A percentile compares a stretch with the other conserved stretches of the same genome.
Conservation (phyloP, 2,888 invertebrate species). For the Cryptocephalus moraei region DNA sequence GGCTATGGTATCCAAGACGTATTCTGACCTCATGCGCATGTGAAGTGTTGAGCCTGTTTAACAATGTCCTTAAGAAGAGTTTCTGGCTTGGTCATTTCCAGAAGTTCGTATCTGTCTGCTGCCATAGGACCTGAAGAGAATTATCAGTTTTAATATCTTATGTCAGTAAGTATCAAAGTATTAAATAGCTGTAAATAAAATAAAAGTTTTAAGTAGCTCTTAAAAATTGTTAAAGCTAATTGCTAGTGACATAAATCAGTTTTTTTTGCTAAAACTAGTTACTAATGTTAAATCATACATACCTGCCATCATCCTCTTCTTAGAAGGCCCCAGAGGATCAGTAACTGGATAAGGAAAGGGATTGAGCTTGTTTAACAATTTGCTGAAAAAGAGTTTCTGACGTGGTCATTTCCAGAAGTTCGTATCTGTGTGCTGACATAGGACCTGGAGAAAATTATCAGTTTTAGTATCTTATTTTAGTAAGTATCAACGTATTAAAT, state of each 20-base stretch:
- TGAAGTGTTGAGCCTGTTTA: conserved; percentile 91
- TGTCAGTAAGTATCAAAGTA: no score
- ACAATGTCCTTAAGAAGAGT: conserved; percentile 93
- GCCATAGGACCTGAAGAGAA: conserved; percentile 63
- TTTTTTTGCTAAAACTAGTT: no score
- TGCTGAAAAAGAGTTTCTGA: conserved; percentile 89
- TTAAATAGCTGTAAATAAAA: background rate
- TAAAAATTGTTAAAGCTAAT: no score
- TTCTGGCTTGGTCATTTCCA: conserved; percentile 85
- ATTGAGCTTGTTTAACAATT: conserved; percentile 86
- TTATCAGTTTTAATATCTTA: conserved; percentile 1
- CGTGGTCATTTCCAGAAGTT: conserved; percentile 81
- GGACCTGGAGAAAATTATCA: conserved; percentile 47
- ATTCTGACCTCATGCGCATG: conserved; percentile 82
- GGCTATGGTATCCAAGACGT: conserved; percentile 86
- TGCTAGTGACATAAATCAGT: no score
- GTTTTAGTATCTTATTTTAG: background rate
- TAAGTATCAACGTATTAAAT: no score
- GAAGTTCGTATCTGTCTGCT: conserved; percentile 73
- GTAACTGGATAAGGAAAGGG: conserved; percentile 93
- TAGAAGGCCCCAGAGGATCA: conserved; percentile 87
- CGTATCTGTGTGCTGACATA: conserved; percentile 77
- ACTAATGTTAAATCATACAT: conserved; percentile 3
- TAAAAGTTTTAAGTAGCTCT: no score
- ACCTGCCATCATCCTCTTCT: conserved; percentile 81